Evolutionary conservation across 2,113 vertebrate genomes (phyloP).

Genomic region (Notothenia coriiceps): DNA sequence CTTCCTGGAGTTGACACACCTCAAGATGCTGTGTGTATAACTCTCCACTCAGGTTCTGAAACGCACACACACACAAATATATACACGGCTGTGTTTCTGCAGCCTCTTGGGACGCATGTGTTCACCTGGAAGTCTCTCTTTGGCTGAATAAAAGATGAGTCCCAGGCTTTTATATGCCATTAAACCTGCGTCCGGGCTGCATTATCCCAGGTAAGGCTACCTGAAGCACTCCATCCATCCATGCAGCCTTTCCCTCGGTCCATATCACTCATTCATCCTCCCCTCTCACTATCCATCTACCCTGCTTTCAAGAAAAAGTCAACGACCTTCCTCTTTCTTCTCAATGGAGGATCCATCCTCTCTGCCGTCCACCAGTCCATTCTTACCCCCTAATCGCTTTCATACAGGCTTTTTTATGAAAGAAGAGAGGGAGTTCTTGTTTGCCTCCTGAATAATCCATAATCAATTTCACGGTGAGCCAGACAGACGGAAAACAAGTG

Average conservation of each 20-base stretch:
- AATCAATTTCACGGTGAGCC: conserved; percentile 76
- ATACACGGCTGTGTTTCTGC: conserved; percentile 49
- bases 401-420: conserved; percentile 79
- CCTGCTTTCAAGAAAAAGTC: conserved; percentile 73
- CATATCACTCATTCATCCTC: conserved; percentile 74
- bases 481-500: conserved; percentile 72
- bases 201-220: conserved; percentile 82
- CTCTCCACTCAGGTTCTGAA: conserved; percentile 51
- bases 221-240: conserved; percentile 67
- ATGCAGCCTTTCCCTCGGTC: conserved; percentile 34
- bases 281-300: conserved; percentile 68
- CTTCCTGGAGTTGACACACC: conserved; percentile 60
- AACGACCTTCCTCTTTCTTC: conserved; percentile 76
- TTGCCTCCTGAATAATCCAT: conserved; percentile 84
- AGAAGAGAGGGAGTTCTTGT: conserved; percentile 73
- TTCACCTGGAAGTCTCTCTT: conserved; percentile 78
- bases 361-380: conserved; percentile 54
- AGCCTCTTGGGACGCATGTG: conserved; percentile 68
- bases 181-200: conserved; percentile 72
- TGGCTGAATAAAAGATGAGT: conserved; percentile 84
- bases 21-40: conserved; percentile 59
- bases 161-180: conserved; percentile 84
- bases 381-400: conserved; percentile 73
- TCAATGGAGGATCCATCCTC: conserved; percentile 80
- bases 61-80: conserved; percentile 43